Conservation (phyloP, 2,888 invertebrate genomes). For the Rhingia campestris region DNA sequence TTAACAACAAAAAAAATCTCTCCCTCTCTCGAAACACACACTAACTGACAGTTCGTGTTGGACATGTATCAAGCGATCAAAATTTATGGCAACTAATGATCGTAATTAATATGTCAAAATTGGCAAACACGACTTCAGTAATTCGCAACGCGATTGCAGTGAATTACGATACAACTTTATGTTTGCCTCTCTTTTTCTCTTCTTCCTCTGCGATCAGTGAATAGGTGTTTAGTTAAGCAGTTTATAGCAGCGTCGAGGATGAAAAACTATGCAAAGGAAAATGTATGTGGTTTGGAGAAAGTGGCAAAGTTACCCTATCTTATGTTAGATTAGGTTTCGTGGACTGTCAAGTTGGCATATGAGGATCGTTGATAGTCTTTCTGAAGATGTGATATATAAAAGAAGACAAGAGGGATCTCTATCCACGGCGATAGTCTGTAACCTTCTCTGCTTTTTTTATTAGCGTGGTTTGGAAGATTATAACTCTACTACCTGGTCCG, state of each 20-base stretch:
- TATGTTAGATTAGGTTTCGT: too few relatives aligned
- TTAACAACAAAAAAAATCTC: background rate
- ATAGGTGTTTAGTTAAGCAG: slow-evolving; percentile 33
- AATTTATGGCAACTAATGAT: slow-evolving; percentile 76
- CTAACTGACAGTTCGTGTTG: slow-evolving; percentile 62
- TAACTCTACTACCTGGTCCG: too few relatives aligned
- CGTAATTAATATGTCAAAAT: slow-evolving; percentile 76
- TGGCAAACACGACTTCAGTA: slow-evolving; percentile 72
- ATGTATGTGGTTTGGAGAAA: background rate
- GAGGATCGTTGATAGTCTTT: too few relatives aligned
- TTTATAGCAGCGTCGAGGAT: background rate
- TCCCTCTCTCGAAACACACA: slow-evolving; percentile 16
- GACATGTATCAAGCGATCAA: slow-evolving; percentile 74
- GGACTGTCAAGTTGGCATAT: too few relatives aligned
- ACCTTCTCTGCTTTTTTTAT: too few relatives aligned
- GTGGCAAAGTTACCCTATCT: slow-evolving; percentile 7
- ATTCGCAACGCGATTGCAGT: slow-evolving; percentile 51
- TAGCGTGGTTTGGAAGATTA: too few relatives aligned
- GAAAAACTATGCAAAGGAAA: background rate
- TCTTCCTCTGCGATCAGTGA: slow-evolving; percentile 9
- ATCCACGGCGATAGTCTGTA: too few relatives aligned
- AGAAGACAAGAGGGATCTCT: too few relatives aligned
- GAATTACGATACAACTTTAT: slow-evolving; percentile 26
- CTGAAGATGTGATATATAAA: too few relatives aligned
- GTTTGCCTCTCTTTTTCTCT: background rate